A percentile compares a stretch with the other conserved stretches of the same genome.
Conservation (phyloP, 1,140 invertebrate genomes). For the Cheumatopsyche charites region DNA sequence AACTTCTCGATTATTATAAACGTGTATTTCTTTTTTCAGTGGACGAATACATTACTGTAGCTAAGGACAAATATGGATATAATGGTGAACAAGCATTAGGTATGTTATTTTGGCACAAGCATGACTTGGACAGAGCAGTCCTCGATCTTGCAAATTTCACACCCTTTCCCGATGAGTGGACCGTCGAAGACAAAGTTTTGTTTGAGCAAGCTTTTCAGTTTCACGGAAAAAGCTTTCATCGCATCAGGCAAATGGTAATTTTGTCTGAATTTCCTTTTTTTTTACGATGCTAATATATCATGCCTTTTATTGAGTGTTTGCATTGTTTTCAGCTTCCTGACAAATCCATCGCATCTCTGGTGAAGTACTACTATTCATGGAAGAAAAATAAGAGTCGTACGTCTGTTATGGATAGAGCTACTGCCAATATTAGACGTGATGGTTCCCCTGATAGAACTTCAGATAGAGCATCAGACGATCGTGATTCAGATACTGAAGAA, state of each 20-base stretch:
- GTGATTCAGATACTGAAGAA: constrained; percentile 86
- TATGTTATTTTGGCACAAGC: constrained; percentile 98
- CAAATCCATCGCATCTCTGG: constrained; percentile 93
- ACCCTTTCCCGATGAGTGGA: constrained; percentile 98
- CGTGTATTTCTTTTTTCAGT: constrained; percentile 65
- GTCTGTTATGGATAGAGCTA: constrained; percentile 89
- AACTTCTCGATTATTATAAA: not conserved
- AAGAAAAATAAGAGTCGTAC: constrained; percentile 92
- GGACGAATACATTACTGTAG: constrained; percentile 92
- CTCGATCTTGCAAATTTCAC: constrained; percentile 95
- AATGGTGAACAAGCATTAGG: constrained; percentile 97
- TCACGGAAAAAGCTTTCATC: constrained; percentile 97
- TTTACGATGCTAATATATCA: not conserved
- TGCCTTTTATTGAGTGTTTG: too few relatives aligned
- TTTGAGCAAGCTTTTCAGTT: constrained; percentile 99
- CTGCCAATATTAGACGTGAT: constrained; percentile 64
- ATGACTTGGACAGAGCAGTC: constrained; percentile 90
- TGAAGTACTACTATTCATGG: constrained; percentile 99
- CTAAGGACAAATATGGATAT: constrained; percentile 98
- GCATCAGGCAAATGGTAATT: constrained; percentile 95
- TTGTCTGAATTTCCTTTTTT: not conserved
- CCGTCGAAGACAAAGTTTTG: constrained; percentile 95
- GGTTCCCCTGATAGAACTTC: constrained; percentile 69
- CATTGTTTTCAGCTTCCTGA: constrained; percentile 81
- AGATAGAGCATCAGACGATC: constrained; percentile 81